Evolutionary conservation across 92 coral and sea anemone species (phyloP).

Genomic region (Anthopleura xanthogrammica): DNA sequence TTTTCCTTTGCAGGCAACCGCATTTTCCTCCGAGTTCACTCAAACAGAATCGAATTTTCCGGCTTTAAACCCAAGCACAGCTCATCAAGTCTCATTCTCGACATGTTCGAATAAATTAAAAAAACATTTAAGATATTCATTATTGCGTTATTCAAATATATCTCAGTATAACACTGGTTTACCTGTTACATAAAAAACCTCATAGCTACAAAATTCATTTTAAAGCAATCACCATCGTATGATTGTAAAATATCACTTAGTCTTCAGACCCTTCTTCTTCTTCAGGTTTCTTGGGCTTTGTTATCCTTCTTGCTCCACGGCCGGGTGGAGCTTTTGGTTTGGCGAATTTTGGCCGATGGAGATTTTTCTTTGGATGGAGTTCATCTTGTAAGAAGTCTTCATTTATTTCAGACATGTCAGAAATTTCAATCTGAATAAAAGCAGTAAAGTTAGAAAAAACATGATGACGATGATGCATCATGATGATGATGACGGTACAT

Average conservation of each 20-base stretch:
- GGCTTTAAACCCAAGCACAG: no score
- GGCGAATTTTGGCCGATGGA: constrained; percentile 91
- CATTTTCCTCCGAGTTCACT: no score
- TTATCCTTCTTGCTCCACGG: constrained; percentile 83
- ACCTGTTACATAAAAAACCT: not conserved
- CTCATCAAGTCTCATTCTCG: no score
- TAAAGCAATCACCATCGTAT: not conserved
- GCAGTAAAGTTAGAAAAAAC: not conserved
- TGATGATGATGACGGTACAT: not conserved
- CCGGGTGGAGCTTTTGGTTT: constrained; percentile 90
- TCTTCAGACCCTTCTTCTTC: constrained; percentile 18
- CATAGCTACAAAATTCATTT: not conserved
- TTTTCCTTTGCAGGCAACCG: no score
- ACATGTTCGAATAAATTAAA: no score
- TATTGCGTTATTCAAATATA: not conserved
- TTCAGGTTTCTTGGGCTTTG: constrained; percentile 41
- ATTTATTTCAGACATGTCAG: constrained; percentile 77
- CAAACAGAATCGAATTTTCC: no score
- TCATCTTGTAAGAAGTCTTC: constrained; percentile 86
- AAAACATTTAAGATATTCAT: no score
- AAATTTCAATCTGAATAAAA: constrained; percentile 68
- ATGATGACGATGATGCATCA: not conserved
- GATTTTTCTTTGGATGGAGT: constrained; percentile 85
- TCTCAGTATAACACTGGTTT: not conserved
- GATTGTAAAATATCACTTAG: constrained; percentile 11